Base-by-base conservation (phyloP, 2,888 invertebrate species). In the Protula sp. region DNA sequence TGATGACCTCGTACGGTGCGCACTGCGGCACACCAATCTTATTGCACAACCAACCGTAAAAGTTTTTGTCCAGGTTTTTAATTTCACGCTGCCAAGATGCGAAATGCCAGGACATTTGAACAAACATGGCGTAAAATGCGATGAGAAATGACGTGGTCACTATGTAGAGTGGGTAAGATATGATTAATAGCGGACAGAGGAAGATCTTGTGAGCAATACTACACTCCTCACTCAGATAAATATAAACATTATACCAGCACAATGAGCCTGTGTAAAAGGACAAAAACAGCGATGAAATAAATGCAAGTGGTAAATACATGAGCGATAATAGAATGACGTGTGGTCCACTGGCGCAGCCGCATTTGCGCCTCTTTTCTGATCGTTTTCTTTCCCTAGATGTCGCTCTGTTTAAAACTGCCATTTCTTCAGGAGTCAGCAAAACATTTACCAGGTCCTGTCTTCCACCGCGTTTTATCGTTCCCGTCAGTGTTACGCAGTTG, bases 171-270 rank as follows among this genome's bases (percentile, higher is more conserved):
- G 89, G 89, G 80, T 88, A 89, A 27, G 85, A 82, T 47, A 89
- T 75, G 70, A 89, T 86, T 14, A 89, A 83, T 55, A 89, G 71
- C 0, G 89, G 89, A 47, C 88, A 86, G 63, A 88, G 79, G 47
- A 87, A 79, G 14, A 87, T 80, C 74, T 86, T 86, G 72, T 86
- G 86, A 59, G 86, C 77, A 67, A 87, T 84, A 55, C 85, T 85
- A 68, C 85, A 85, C 70, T 88, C 87, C 72, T 89, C 88, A 59
- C 86, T 87, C 58, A 87, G 85, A 73, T 87, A 87, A 51, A 86
- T 85, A 73, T 88, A 87, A 65, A 89, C 84, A 70, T 89, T 89
- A 74, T 89, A 89, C 89, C 89, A 89, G 54, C 88, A 87, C 70
- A 88, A 80, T 1, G 89, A 88, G 26, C 89, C 89, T 64, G 88